Conservation (phyloP, 2,113 vertebrate species). For the Pitta sordida region DNA sequence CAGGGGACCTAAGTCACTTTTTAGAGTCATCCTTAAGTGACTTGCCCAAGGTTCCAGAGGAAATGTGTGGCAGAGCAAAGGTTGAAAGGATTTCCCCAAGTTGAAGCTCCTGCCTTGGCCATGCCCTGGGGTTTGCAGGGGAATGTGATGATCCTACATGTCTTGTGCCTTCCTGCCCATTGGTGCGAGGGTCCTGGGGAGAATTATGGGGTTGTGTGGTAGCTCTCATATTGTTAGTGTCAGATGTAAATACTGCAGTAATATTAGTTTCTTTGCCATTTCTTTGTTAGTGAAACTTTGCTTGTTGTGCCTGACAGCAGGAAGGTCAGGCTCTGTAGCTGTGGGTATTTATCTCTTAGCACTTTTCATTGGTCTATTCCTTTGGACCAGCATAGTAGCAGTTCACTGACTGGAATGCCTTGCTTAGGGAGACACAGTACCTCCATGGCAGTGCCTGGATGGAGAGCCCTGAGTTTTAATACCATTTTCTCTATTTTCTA, state of each 20-base stretch:
- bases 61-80: background rate
- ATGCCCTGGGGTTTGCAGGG: accelerated
- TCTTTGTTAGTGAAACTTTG: background rate
- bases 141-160: background rate
- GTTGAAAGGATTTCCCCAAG: background rate
- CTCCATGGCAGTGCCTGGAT: background rate
- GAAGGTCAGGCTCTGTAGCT: background rate
- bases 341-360: background rate
- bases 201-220: background rate
- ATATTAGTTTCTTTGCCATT: background rate
- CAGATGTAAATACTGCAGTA: background rate
- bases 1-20: background rate
- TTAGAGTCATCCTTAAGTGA: background rate
- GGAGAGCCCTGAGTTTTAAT: background rate
- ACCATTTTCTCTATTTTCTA: background rate
- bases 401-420: background rate
- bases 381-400: background rate
- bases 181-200: background rate
- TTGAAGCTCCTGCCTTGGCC: background rate
- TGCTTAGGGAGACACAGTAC: background rate
- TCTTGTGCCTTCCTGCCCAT: background rate
- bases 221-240: background rate
- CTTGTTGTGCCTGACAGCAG: accelerated
- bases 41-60: background rate
- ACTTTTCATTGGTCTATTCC: background rate